Base-by-base conservation (phyloP, 2,888 invertebrate species). In the Lacanobia wlatinum region DNA sequence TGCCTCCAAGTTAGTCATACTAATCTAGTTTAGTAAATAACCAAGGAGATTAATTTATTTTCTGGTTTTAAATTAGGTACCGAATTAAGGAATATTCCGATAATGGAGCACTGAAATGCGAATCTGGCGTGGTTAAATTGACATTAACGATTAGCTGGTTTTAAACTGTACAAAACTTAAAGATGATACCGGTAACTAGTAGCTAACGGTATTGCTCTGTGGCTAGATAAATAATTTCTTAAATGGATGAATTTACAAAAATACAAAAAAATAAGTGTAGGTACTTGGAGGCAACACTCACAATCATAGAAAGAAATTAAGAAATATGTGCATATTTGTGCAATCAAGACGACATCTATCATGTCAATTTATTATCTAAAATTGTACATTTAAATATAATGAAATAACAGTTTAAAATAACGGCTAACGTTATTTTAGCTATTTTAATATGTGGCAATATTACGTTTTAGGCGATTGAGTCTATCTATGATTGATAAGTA, bases 401-500 rank as follows among this genome's bases (percentile, higher is more conserved):
- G 79, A 84, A 84, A 77, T 84, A 83, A 84, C 83, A 83, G 80
- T 77, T 81, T 59, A 70, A 80, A 82, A 76, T 78, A 84, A 82
- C 78, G 72, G 78, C 28, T 75, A 70, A 69, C 77, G 78, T 85
- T 84, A 82, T 73, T 82, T 79, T 80, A 73, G 72, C 76, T 81
- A 79, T 83, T 77, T 76, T 73, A 64, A 50, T 73, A 75, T 66
- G 74, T 78, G 65, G 80, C 72, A 77, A 80, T 80, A 77, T 83
- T 73, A 83, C 9, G 70, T 61, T 80, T 84, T 79, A 87, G 81
- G 85, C 84, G 81, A 87, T 85, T 86, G 80, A 78, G 79, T 81
- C 84, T 88, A 88, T 88, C 87, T 88, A 88, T 85, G 83, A 72
- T 80, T 59, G 61, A 67, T 77, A 43, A 1, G 14, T 43, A 82